phyloP scores from a whole-genome alignment of 2,888 invertebrate genomes.

The Heterodera filipjevi region DNA sequence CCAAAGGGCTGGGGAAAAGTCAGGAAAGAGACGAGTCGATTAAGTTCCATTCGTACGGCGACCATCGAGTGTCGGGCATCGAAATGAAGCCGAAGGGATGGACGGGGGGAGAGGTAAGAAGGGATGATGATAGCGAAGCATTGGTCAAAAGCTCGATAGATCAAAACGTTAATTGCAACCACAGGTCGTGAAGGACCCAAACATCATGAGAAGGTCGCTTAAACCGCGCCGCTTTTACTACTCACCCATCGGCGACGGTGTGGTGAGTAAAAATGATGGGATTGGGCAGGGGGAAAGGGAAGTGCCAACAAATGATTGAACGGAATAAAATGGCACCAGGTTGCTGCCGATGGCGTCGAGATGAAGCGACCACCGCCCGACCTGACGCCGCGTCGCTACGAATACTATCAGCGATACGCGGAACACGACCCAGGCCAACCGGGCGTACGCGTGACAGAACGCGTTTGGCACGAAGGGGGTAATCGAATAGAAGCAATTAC shows the following conservation, averaged over 20 bases:
- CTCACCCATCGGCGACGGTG: slow-evolving; percentile 61
- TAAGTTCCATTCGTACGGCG: slow-evolving; percentile 61
- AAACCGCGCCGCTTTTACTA: slow-evolving; percentile 61
- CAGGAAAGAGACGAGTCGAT: slow-evolving; percentile 47
- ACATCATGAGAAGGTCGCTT: slow-evolving; percentile 49
- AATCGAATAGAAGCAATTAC: neutral
- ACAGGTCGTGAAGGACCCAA: slow-evolving; percentile 55
- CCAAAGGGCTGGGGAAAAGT: slow-evolving; percentile 11
- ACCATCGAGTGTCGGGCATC: slow-evolving; percentile 61
- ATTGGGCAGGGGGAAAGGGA: neutral
- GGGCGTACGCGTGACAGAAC: slow-evolving; percentile 58
- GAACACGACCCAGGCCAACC: slow-evolving; percentile 58
- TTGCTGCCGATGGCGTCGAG: slow-evolving; percentile 47
- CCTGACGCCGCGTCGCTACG: slow-evolving; percentile 56
- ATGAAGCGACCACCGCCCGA: slow-evolving; percentile 55
- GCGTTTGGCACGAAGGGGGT: slow-evolving; percentile 57
- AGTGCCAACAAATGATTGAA: neutral
- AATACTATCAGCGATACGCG: slow-evolving; percentile 55
- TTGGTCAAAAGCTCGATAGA: neutral
- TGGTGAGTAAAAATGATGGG: slow-evolving; percentile 26
- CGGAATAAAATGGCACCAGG: neutral
- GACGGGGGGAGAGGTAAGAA: slow-evolving; percentile 60
- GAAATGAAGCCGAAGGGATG: slow-evolving; percentile 57
- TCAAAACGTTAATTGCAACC: slow-evolving; percentile 9
- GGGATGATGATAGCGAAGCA: too few species aligned